Evolutionary conservation across 2,888 invertebrate genomes (phyloP), one percentile per base, ranked within the genome.

Genomic region (Uropetala carovei): DNA sequence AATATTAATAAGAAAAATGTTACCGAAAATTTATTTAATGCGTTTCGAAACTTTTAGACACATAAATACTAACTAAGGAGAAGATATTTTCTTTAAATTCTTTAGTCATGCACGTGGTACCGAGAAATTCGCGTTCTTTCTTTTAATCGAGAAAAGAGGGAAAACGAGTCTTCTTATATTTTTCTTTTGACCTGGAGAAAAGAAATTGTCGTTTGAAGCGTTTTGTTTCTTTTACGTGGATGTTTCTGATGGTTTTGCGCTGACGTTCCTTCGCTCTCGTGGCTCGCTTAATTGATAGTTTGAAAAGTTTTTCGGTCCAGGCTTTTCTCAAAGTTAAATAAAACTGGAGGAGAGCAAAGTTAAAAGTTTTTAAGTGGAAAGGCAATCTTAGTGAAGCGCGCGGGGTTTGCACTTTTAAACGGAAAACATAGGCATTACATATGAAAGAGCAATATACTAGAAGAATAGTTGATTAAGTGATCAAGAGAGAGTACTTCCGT

Each of bases 211-310:
- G 1, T 13, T 18, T n/a, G n/a, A 16, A 64, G 14, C 14, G 64
- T 14, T 64, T 64, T 64, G 64, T 64, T 68, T 68, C 68, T n/a
- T 68, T 68, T 68, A 18, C 3, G 11, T 13, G 7, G 8, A 27
- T 14, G 75, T 75, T 75, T 75, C 22, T 75, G 68, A 75, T 11
- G 75, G 75, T 27, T 11, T 27, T 75, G 68, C 68, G 18, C 9
- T 68, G 68, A 27, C 27, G 9, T 75, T 75, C 27, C 11, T 22
- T 11, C 75, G 75, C 75, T 27, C 13, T 27, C 11, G 22, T 75
- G 75, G 27, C 27, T 75, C 27, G 75, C 14, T 75, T 75, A 75
- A 75, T 75, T 75, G 75, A 75, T 75, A 75, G 75, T 75, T 75
- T 10, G 75, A 27, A 13, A 75, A 27, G 22, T 27, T 75, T 75